Percentiles rank a stretch among this genome's conserved stretches.
Evolutionary conservation across 2,888 invertebrate genomes (phyloP).

Genomic region (Spialia ferax): DNA sequence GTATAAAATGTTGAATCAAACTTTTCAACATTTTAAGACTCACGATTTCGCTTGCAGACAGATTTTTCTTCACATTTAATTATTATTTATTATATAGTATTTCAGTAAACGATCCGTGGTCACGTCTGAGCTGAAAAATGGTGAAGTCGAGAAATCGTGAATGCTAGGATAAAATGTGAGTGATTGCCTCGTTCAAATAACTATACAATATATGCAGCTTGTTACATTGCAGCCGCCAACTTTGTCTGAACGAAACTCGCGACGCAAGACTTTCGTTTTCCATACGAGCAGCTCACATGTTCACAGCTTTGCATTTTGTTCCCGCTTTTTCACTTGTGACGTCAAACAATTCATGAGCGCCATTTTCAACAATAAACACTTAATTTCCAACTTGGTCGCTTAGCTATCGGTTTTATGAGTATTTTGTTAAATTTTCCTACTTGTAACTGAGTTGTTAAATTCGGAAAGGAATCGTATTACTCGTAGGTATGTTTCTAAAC

Average conservation of each 20-base stretch:
- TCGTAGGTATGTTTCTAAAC: no score
- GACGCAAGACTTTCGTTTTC: conserved; percentile 83
- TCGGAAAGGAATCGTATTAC: no score
- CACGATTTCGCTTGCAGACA: not conserved
- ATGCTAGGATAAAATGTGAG: conserved; percentile 13
- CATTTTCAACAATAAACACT: conserved; percentile 35
- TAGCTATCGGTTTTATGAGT: no score
- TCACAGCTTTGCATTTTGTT: conserved; percentile 81
- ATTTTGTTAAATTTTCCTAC: no score
- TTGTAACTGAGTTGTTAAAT: no score
- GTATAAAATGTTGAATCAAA: not conserved
- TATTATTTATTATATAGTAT: not conserved
- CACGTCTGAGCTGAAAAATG: conserved; percentile 8
- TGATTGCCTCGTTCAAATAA: conserved; percentile 30
- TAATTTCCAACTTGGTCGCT: conserved; percentile 26
- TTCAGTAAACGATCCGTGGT: conserved; percentile 6
- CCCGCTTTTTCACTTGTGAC: conserved; percentile 80
- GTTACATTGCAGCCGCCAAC: conserved; percentile 65
- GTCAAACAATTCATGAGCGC: conserved; percentile 65
- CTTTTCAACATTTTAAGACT: not conserved
- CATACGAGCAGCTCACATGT: conserved; percentile 82
- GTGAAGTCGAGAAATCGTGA: conserved; percentile 2
- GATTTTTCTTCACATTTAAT: not conserved
- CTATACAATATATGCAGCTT: conserved; percentile 16
- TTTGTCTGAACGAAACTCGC: conserved; percentile 82